Base-by-base conservation (phyloP, 2,113 vertebrate genomes). In the Myiozetetes cayanensis region DNA sequence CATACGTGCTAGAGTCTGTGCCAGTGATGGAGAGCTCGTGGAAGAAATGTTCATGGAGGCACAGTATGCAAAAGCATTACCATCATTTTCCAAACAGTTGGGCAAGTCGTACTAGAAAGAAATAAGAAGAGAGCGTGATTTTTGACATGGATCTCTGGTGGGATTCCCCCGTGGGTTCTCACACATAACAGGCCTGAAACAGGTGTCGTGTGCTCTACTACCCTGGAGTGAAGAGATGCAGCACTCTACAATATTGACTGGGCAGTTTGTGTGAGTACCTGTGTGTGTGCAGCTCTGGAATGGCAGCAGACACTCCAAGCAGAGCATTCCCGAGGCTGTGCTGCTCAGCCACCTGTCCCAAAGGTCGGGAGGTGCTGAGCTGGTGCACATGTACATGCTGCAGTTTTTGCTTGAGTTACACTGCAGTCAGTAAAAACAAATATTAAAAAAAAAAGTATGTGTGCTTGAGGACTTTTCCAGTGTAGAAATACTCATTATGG, bases 281-380 rank as follows among this genome's bases (percentile, higher is more conserved):
- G 28, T 9, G 35, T 8, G 25, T 33, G 3, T 14, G 2, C 10
- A 35, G 41, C 44, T 72, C 31, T 78, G 20, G 44, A 49, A 9
- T n/a, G 47, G 66, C 62, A 25, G 1, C 4, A 46, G 53, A 4
- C 14, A 3, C 35, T 35, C 22, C 28, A 31, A 27, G 59, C 35
- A 72, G 53, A 56, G 85, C 28, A 35, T 61, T 73, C 37, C 50
- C 0, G 0, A 53, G 67, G 53, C 58, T 0, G 0, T 50, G 9
- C 5, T 75, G 44, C 62, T 43, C 28, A 41, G 15, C n/a, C 72
- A 52, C 76, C 84, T 84, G 50, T 53, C 72, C 86, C 9, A 0
- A 5, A 53, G 72, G 52, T 30, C 2, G 2, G 17, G 47, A 91
- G 73, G 56, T 66, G 77, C 62, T 59, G 72, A 79, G 15, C 52